These are phyloP conservation scores for Hydra vulgaris DNA, from an alignment of 30 jellyfish, hydroid and myxozoan genomes.

Conservation along the genomic window DNA sequence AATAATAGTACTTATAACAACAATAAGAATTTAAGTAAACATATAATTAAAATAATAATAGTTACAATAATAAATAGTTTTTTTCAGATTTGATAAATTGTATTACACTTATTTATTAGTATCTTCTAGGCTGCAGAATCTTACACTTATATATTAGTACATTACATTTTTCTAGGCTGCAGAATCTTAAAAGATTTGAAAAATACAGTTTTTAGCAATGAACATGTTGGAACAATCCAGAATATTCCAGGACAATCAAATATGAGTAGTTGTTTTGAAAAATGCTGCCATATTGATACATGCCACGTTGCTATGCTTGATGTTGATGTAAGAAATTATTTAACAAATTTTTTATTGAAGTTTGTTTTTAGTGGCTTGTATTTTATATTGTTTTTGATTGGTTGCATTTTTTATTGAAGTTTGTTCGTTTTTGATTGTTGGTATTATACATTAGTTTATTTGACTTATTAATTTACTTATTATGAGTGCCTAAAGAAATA, in stretches of 20 bases:
- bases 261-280: slow-evolving; percentile 5
- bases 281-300: slow-evolving; percentile 24
- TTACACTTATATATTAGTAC: not conserved
- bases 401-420: too few species aligned
- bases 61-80: too few species aligned
- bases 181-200: slow-evolving; percentile 5
- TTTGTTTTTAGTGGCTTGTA: too few species aligned
- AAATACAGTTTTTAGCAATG: not conserved
- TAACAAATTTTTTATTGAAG: not conserved
- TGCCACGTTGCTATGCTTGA: slow-evolving; percentile 30
- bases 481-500: too few species aligned
- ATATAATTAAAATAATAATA: too few species aligned
- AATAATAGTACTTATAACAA: too few species aligned
- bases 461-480: too few species aligned
- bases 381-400: too few species aligned
- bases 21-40: too few species aligned
- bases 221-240: slow-evolving; percentile 3
- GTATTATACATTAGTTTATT: too few species aligned
- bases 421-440: too few species aligned
- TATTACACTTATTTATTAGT: not conserved
- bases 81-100: too few species aligned
- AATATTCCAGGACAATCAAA: not conserved
- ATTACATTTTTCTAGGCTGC: not conserved
- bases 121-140: not conserved
- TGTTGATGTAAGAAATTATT: slow-evolving; percentile 13